Conservation (phyloP, 2,888 invertebrate genomes). For the Calameuta idolon region DNA sequence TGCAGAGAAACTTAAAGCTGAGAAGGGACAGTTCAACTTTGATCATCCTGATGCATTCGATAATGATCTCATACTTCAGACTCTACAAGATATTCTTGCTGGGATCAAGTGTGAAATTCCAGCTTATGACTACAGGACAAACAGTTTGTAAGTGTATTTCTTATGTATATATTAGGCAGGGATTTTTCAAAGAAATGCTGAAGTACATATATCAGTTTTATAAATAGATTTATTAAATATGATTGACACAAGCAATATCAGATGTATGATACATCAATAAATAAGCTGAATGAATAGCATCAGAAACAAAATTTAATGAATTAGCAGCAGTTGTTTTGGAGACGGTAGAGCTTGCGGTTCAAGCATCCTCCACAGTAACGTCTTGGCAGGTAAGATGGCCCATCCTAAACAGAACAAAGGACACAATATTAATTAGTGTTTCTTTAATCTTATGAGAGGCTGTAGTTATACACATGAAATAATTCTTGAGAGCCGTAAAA, state of each 20-base stretch:
- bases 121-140: slow-evolving; percentile 92
- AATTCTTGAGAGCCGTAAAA: not conserved
- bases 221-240: slow-evolving; percentile 3
- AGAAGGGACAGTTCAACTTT: slow-evolving; percentile 95
- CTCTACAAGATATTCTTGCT: slow-evolving; percentile 83
- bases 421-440: not conserved
- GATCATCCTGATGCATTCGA: slow-evolving; percentile 99
- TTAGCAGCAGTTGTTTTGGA: slow-evolving; percentile 10
- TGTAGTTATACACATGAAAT: not conserved
- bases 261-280: not conserved
- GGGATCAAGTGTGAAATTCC: slow-evolving; percentile 92
- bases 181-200: not conserved
- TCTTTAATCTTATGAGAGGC: not conserved
- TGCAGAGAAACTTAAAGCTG: slow-evolving; percentile 84
- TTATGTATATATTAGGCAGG: not conserved
- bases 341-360: slow-evolving; percentile 10
- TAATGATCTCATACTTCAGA: slow-evolving; percentile 84
- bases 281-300: not conserved
- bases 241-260: not conserved
- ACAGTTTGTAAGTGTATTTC: slow-evolving; percentile 79
- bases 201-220: not conserved
- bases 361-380: slow-evolving; percentile 15
- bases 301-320: not conserved
- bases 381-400: slow-evolving; percentile 16
- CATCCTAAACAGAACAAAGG: slow-evolving; percentile 9